These are phyloP conservation scores for Exocentrus adspersus DNA, from an alignment of 2,888 invertebrate species.

Conservation along the genomic window DNA sequence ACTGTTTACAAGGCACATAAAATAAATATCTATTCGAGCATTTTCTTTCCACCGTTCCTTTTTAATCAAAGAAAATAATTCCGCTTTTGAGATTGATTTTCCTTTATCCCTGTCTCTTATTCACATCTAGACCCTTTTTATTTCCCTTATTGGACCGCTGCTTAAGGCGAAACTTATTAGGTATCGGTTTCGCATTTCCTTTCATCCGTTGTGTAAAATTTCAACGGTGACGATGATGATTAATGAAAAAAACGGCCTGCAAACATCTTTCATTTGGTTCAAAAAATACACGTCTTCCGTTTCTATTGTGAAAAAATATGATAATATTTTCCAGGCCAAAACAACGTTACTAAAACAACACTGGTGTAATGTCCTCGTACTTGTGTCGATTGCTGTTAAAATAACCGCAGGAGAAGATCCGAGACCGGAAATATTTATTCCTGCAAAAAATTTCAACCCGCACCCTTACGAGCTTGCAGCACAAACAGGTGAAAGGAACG, in stretches of 20 bases:
- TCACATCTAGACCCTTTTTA: conserved; percentile 1
- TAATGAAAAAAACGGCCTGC: not conserved
- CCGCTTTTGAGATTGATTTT: conserved; percentile 5
- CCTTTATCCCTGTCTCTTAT: conserved; percentile 9
- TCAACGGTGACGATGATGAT: not conserved
- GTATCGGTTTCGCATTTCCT: not conserved
- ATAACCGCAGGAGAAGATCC: conserved; percentile 47
- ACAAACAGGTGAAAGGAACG: conserved; percentile 19
- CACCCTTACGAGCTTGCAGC: conserved; percentile 55
- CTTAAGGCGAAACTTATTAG: conserved; percentile 5
- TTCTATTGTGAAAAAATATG: no score
- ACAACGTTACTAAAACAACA: no score
- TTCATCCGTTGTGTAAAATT: conserved; percentile 1
- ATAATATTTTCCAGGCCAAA: no score
- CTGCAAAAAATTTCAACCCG: conserved; percentile 62
- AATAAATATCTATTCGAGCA: not conserved
- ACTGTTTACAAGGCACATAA: not conserved
- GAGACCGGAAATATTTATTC: conserved; percentile 58
- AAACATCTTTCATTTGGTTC: not conserved
- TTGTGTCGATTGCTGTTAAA: not conserved
- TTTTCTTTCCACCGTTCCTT: not conserved
- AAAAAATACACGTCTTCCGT: no score
- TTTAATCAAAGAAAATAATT: conserved; percentile 6
- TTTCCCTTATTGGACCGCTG: conserved; percentile 3
- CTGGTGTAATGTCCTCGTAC: not conserved